Evolutionary conservation across 2,113 vertebrate species (phyloP).

Genomic region (Sturnira hondurensis): DNA sequence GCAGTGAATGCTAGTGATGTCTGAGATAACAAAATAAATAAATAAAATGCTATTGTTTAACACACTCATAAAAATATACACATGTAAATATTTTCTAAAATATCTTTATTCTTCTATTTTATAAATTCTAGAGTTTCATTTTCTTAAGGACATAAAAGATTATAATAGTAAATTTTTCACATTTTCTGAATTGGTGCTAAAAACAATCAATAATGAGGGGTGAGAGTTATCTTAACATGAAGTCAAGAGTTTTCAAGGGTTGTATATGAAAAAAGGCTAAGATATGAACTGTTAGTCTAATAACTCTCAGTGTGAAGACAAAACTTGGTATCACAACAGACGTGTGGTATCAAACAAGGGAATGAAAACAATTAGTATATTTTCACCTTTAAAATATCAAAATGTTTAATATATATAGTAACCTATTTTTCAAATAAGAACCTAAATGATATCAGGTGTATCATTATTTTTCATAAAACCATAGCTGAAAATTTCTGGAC

Average conservation of each 20-base stretch:
- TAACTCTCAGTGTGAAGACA: conserved; percentile 47
- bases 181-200: conserved; percentile 68
- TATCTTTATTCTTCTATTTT: conserved; percentile 20
- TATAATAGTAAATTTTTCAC: conserved; percentile 64
- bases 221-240: conserved; percentile 67
- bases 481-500: conserved; percentile 22
- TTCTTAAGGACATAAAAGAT: conserved; percentile 62
- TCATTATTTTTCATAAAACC: conserved; percentile 32
- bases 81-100: not conserved
- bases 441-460: conserved; percentile 7
- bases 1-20: no score
- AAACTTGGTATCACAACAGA: not conserved
- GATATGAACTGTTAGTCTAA: conserved; percentile 45
- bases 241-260: conserved; percentile 52
- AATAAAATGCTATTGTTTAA: conserved; percentile 40
- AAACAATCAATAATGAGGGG: conserved; percentile 63
- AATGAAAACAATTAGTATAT: conserved; percentile 11
- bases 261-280: conserved; percentile 58
- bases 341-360: not conserved
- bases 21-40: no score
- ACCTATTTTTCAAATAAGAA: conserved; percentile 19
- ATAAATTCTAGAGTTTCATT: conserved; percentile 66
- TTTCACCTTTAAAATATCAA: conserved; percentile 50
- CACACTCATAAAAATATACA: not conserved
- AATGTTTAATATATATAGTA: conserved; percentile 21